phyloP scores from a whole-genome alignment of 2,797 vertebrate species.

The Potorous gilbertii region DNA sequence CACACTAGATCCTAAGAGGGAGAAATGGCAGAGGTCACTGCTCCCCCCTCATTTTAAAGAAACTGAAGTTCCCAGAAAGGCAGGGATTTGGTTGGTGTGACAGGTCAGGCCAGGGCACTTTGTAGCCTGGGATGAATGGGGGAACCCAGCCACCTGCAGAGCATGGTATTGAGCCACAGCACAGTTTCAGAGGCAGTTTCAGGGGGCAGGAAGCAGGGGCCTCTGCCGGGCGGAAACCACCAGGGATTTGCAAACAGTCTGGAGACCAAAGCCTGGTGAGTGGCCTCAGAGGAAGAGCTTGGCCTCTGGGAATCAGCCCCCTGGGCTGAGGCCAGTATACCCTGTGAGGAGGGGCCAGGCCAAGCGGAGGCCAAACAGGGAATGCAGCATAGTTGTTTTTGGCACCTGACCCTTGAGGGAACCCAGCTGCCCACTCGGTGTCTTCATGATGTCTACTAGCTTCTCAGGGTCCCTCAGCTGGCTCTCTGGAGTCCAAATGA shows the following conservation, averaged over 20 bases:
- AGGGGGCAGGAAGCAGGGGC: neutral
- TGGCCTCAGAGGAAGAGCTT: neutral
- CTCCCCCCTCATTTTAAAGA: neutral
- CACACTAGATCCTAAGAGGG: neutral
- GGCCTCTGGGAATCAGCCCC: neutral
- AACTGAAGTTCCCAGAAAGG: neutral
- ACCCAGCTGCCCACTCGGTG: neutral
- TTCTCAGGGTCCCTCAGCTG: neutral
- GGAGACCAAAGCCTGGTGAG: neutral
- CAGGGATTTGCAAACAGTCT: neutral
- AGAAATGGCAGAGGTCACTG: neutral
- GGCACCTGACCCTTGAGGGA: neutral
- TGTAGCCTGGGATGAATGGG: neutral
- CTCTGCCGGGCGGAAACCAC: neutral
- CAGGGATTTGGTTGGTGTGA: neutral
- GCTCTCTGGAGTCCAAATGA: neutral
- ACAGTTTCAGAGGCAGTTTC: neutral
- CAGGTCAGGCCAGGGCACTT: fast-evolving
- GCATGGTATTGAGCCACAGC: neutral
- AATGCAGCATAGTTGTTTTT: neutral
- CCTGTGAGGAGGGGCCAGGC: neutral
- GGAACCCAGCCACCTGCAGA: no score
- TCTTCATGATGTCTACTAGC: neutral
- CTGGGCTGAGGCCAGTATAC: neutral
- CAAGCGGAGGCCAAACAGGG: neutral